Conservation (phyloP, 2,888 invertebrate species). For the Ormia ochracea region DNA sequence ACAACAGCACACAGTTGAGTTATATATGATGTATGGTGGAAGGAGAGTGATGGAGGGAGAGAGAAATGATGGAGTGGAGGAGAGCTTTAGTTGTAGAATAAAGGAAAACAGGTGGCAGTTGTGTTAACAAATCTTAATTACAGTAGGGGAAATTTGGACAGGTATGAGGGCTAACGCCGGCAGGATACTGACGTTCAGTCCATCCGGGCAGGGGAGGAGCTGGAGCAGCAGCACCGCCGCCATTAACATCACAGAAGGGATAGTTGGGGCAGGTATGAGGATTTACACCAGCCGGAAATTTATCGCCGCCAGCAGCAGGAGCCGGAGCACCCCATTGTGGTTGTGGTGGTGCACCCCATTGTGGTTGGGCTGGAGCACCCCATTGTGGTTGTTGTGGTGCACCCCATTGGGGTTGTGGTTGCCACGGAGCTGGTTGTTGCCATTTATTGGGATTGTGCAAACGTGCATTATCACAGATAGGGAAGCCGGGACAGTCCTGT, state of each 20-base stretch:
- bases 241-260: slow-evolving; percentile 78
- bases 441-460: slow-evolving; percentile 75
- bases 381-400: slow-evolving; percentile 67
- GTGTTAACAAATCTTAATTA: slow-evolving; percentile 66
- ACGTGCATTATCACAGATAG: slow-evolving; percentile 78
- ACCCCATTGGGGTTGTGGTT: slow-evolving; percentile 68
- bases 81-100: not conserved
- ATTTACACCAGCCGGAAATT: slow-evolving; percentile 77
- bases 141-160: slow-evolving; percentile 78
- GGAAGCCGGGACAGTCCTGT: slow-evolving; percentile 78
- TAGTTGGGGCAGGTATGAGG: slow-evolving; percentile 79
- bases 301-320: slow-evolving; percentile 73
- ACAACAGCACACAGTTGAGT: slow-evolving; percentile 56
- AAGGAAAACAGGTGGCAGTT: slow-evolving; percentile 5
- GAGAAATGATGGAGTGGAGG: not conserved
- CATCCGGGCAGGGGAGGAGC: slow-evolving; percentile 77
- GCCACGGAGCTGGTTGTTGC: slow-evolving; percentile 69
- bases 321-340: slow-evolving; percentile 70
- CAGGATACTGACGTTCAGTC: slow-evolving; percentile 77
- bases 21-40: slow-evolving; percentile 40
- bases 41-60: not conserved
- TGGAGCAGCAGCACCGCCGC: slow-evolving; percentile 71
- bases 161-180: slow-evolving; percentile 77
- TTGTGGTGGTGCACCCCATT: slow-evolving; percentile 66
- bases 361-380: slow-evolving; percentile 63